Conservation (phyloP, 2,888 invertebrate genomes). For the Ischnura elegans region DNA sequence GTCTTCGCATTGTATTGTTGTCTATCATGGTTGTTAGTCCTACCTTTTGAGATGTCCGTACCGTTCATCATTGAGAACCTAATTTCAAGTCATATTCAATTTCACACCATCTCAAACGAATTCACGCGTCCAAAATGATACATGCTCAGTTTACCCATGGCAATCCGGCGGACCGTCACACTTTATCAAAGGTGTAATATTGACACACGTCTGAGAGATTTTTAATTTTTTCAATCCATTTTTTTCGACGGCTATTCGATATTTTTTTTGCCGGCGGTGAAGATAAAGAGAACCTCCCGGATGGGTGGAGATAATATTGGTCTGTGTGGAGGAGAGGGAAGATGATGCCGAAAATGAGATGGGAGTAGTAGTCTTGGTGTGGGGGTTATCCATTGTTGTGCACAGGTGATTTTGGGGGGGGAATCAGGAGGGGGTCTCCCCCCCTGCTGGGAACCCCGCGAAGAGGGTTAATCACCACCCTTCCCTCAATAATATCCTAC, state of each 20-base stretch:
- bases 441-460: conserved; percentile 20
- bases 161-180: neutral
- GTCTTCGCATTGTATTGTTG: no score
- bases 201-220: neutral
- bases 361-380: neutral
- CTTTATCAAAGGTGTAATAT: neutral
- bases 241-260: neutral
- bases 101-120: neutral
- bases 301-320: neutral
- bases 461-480: conserved; percentile 49
- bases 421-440: no score
- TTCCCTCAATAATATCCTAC: neutral
- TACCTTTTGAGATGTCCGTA: no score
- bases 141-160: neutral
- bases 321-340: neutral
- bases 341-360: conserved; percentile 1
- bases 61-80: no score
- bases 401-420: neutral
- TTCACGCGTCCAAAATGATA: neutral
- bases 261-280: neutral
- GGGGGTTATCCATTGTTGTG: neutral
- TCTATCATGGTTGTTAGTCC: no score
- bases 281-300: no score
- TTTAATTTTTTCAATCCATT: neutral
- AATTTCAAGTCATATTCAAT: no score